Conservation (phyloP, 2,113 vertebrate genomes). For the Cettia cetti region DNA sequence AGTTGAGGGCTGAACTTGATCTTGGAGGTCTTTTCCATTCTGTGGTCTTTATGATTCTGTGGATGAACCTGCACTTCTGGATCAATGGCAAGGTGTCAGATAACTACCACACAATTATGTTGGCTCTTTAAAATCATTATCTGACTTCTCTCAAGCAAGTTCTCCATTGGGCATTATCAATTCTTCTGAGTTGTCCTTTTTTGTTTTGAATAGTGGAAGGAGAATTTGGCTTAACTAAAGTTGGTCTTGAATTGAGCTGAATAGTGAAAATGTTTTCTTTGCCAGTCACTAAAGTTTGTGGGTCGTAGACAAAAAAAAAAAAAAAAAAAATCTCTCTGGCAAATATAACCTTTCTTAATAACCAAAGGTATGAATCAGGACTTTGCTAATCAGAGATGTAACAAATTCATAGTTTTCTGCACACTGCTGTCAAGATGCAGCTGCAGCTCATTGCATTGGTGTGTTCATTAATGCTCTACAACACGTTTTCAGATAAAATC, state of each 20-base stretch:
- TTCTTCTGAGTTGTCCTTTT: not conserved
- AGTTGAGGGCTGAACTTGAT: not conserved
- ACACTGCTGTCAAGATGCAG: not conserved
- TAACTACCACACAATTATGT: too few species aligned
- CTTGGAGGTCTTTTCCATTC: not conserved
- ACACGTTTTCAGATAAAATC: not conserved
- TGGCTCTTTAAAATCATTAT: not conserved
- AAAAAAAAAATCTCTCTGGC: accelerated
- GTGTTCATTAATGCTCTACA: not conserved
- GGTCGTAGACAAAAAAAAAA: not conserved
- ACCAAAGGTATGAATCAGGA: not conserved
- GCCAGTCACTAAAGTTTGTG: not conserved
- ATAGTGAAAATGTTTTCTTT: not conserved
- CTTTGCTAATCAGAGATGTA: not conserved
- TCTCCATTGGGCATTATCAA: not conserved
- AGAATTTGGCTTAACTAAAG: not conserved
- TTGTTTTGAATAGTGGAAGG: not conserved
- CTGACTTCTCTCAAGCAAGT: not conserved
- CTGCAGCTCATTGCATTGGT: not conserved
- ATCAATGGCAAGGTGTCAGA: not conserved
- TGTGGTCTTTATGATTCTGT: not conserved
- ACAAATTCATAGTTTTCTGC: not conserved
- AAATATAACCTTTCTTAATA: not conserved
- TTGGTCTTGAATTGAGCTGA: not conserved
- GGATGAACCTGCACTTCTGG: not conserved